Conservation (phyloP, 2,888 invertebrate genomes). For the Crematogaster levior region DNA sequence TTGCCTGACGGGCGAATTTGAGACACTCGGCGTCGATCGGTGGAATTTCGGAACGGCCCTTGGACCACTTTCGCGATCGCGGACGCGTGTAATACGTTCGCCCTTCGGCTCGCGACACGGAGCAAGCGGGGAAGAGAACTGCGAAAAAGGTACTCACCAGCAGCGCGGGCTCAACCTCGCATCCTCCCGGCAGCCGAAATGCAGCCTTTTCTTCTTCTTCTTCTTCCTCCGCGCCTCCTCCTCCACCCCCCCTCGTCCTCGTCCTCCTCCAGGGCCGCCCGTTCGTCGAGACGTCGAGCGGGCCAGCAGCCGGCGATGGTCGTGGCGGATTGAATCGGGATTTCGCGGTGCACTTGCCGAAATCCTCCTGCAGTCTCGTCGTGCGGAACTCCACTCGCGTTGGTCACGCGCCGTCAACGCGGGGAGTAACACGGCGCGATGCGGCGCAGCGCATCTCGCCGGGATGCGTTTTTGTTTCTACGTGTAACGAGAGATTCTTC, state of each 20-base stretch:
- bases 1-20: not conserved
- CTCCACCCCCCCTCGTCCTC: conserved; percentile 7
- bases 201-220: not conserved
- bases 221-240: conserved; percentile 1
- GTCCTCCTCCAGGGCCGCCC: conserved; percentile 8
- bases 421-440: not conserved
- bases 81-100: no score
- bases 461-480: conserved; percentile 17
- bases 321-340: conserved; percentile 23
- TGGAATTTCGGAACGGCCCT: not conserved
- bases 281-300: conserved; percentile 25
- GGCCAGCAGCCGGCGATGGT: conserved; percentile 6
- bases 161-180: not conserved
- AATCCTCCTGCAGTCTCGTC: not conserved
- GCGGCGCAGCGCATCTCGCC: conserved; percentile 22
- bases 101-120: not conserved
- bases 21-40: not conserved
- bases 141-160: conserved; percentile 3
- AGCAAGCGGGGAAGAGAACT: not conserved
- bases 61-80: not conserved
- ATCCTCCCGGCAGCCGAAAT: conserved; percentile 29
- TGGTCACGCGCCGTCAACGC: not conserved
- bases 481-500: not conserved
- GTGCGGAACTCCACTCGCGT: conserved; percentile 21
- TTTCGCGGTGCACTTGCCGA: conserved; percentile 14